These are phyloP conservation scores for Malaclemys terrapin DNA, from an alignment of 2,113 vertebrate genomes.

Conservation along the genomic window DNA sequence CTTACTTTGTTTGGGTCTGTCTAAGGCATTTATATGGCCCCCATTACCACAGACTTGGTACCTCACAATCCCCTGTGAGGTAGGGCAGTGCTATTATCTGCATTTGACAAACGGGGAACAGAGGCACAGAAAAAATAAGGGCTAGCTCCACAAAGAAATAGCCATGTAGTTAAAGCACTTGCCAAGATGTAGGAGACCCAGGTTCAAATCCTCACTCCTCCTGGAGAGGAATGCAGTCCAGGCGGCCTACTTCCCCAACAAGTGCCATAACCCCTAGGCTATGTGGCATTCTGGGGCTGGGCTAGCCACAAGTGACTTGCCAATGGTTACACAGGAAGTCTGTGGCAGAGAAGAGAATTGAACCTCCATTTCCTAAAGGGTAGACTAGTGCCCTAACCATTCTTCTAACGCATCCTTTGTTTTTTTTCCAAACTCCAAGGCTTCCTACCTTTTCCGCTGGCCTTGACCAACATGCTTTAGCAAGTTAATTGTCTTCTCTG, in stretches of 20 bases:
- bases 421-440: not conserved
- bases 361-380: not conserved
- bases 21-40: not conserved
- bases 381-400: not conserved
- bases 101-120: not conserved
- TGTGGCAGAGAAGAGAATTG: not conserved
- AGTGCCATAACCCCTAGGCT: not conserved
- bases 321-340: not conserved
- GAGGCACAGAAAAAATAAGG: not conserved
- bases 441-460: not conserved
- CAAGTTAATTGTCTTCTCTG: not conserved
- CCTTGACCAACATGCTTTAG: not conserved
- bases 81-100: not conserved
- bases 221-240: not conserved
- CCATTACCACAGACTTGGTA: not conserved
- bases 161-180: not conserved
- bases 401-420: not conserved
- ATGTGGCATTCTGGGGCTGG: not conserved
- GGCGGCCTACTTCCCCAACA: not conserved
- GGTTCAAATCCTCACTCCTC: not conserved
- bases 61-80: not conserved
- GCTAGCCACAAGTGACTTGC: not conserved
- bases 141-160: not conserved
- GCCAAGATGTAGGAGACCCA: too few relatives aligned
- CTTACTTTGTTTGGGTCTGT: not conserved